Evolutionary conservation across 2,888 invertebrate species (phyloP).

Genomic region (Plemyria rubiginata): DNA sequence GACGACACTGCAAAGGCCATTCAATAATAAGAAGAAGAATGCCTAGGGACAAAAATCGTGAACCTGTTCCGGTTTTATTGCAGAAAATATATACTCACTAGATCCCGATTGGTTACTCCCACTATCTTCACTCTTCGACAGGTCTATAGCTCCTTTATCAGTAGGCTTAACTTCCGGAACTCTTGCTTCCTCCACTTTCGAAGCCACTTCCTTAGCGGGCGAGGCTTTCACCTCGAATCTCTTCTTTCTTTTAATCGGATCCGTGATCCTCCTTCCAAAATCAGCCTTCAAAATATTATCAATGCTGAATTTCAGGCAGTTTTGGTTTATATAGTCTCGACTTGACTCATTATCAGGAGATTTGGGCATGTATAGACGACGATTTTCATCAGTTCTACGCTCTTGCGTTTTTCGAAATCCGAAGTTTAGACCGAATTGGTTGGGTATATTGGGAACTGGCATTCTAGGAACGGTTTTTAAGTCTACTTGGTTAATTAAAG

Average conservation of each 20-base stretch:
- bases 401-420: conserved; percentile 60
- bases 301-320: conserved; percentile 91
- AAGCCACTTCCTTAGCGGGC: conserved; percentile 63
- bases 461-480: conserved; percentile 66
- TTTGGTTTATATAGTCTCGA: conserved; percentile 80
- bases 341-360: conserved; percentile 71
- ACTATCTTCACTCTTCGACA: conserved; percentile 77
- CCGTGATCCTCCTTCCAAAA: conserved; percentile 90
- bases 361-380: conserved; percentile 65
- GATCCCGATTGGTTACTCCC: conserved; percentile 74
- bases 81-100: conserved; percentile 62
- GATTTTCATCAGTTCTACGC: conserved; percentile 66
- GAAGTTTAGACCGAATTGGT: conserved; percentile 68
- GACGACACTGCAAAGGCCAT: too few species aligned
- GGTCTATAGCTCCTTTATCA: conserved; percentile 76
- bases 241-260: conserved; percentile 87
- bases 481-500: conserved; percentile 70
- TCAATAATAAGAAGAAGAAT: too few species aligned
- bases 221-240: conserved; percentile 61
- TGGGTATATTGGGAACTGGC: conserved; percentile 62
- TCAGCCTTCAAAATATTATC: conserved; percentile 94
- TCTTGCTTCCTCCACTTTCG: conserved; percentile 66
- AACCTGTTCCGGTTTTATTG: too few species aligned
- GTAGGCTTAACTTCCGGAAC: conserved; percentile 71
- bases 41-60: too few species aligned